Evolutionary conservation across 2,888 invertebrate species (phyloP).

Genomic region (Ophion slaviceki): DNA sequence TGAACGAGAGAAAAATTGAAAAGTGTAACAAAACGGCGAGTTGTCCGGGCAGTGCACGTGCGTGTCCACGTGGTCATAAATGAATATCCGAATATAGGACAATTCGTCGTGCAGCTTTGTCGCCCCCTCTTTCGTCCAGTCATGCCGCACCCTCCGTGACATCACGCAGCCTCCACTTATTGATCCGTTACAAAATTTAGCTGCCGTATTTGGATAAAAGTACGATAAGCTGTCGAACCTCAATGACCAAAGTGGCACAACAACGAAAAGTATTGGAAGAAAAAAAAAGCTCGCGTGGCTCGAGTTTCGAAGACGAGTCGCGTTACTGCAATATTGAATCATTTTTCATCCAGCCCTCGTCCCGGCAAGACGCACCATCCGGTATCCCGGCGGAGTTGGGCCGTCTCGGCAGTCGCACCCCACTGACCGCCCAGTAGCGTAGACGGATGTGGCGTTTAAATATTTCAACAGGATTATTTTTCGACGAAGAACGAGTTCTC

Average conservation of each 20-base stretch:
- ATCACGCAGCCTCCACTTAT: slow-evolving; percentile 80
- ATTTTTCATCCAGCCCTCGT: slow-evolving; percentile 24
- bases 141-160: slow-evolving; percentile 79
- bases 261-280: slow-evolving; percentile 11
- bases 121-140: slow-evolving; percentile 61
- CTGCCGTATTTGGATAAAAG: slow-evolving; percentile 66
- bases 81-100: slow-evolving; percentile 21
- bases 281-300: slow-evolving; percentile 12
- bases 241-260: slow-evolving; percentile 22
- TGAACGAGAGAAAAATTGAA: too few relatives aligned
- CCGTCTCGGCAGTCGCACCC: slow-evolving; percentile 9
- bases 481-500: too few relatives aligned
- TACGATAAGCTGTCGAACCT: slow-evolving; percentile 12
- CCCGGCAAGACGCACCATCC: slow-evolving; percentile 29
- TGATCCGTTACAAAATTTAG: slow-evolving; percentile 78
- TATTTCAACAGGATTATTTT: background rate
- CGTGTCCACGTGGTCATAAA: slow-evolving; percentile 65
- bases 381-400: slow-evolving; percentile 28
- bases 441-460: slow-evolving; percentile 29
- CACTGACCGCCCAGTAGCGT: slow-evolving; percentile 54
- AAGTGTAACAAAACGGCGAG: background rate
- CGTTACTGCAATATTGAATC: slow-evolving; percentile 44
- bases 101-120: slow-evolving; percentile 55
- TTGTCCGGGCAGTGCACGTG: slow-evolving; percentile 70
- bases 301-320: slow-evolving; percentile 7